Evolutionary conservation across 2,113 vertebrate species (phyloP).

Genomic region (Bubalus kerabau): DNA sequence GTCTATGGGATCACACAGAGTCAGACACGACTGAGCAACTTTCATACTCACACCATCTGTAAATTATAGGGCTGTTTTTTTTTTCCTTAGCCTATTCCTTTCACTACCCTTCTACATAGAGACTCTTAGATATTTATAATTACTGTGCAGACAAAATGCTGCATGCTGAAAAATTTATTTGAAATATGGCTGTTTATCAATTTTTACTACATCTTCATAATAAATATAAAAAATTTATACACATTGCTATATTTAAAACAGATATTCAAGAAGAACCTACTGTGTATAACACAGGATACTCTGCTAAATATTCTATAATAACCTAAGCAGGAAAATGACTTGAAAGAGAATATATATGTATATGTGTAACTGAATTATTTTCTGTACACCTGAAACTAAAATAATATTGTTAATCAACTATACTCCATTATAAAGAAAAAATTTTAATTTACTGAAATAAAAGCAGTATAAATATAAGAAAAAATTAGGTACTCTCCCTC

Average conservation of each 20-base stretch:
- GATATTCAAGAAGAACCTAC: background rate
- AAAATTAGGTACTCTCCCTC: background rate
- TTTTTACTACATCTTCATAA: background rate
- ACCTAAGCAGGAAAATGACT: background rate
- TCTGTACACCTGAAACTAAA: background rate
- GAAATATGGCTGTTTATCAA: background rate
- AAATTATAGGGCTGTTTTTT: background rate
- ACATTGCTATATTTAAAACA: background rate
- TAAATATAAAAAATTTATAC: background rate
- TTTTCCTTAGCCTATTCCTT: background rate
- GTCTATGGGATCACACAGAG: background rate
- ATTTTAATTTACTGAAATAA: background rate
- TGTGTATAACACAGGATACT: background rate
- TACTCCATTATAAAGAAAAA: background rate
- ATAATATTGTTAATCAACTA: background rate
- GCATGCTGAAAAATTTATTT: background rate
- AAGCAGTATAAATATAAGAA: background rate
- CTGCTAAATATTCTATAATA: background rate
- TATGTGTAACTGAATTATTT: background rate
- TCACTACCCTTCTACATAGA: background rate
- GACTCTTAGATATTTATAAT: background rate
- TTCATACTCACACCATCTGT: background rate
- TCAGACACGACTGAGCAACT: background rate
- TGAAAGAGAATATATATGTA: background rate
- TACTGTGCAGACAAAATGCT: background rate